Base-by-base conservation (phyloP, 2,888 invertebrate species). In the Drosophila kambysellisi region DNA sequence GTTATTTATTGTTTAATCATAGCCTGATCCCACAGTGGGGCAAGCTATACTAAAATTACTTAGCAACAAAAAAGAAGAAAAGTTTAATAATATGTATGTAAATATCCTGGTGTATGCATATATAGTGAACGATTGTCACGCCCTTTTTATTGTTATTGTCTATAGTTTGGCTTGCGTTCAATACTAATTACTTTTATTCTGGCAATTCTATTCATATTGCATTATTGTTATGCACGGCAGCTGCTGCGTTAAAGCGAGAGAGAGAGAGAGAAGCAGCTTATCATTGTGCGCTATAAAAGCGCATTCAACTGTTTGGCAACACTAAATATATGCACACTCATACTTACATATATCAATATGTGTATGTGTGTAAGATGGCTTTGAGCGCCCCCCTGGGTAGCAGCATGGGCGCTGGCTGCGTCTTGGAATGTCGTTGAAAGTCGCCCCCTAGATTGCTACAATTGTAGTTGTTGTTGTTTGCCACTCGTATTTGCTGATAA, bases 121-220 rank as follows among this genome's bases (percentile, higher is more conserved):
- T 52, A 52, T 48, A 39, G 29, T 39, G 56, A 63, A 9, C 56
- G 33, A 64, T 51, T 74, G 67, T 65, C 71, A 69, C 69, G 66
- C 71, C 73, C 72, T 51, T 66, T 56, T 67, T 51, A 69, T 66
- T 67, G 56, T 56, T 39, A 56, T 46, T 46, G 65, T 71, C 59
- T 39, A 66, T 71, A 54, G 56, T 46, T 46, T 54, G 65, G 30
- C 56, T 69, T 74, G 74, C 70, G 81, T 69, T 84, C 85, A 84
- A 87, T 85, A 84, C 76, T 82, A 82, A 85, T 85, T 88, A 82
- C 75, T 79, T 76, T 62, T 74, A 76, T 79, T 82, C 81, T 85
- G 71, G 72, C 72, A 69, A 70, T 83, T 77, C 70, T 63, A 76
- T 73, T 66, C 79, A 83, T 79, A 74, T 76, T 81, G 74, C 79